Conservation (phyloP, 2,888 invertebrate species). For the Mycalesis mineus region DNA sequence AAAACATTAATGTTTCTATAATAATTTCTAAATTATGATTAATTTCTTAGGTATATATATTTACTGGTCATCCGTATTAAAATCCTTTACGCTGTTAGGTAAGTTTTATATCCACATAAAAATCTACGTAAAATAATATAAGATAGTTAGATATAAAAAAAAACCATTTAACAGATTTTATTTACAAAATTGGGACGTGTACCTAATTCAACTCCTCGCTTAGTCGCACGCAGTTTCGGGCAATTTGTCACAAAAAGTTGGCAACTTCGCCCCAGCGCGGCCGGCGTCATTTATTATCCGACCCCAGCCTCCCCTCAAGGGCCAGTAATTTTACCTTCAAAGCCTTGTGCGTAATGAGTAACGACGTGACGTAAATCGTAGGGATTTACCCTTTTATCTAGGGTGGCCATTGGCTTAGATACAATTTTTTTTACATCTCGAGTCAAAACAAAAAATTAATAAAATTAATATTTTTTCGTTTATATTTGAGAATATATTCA, state of each 20-base stretch:
- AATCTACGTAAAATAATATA: background rate
- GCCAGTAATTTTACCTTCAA: constrained; percentile 71
- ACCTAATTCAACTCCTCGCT: constrained; percentile 32
- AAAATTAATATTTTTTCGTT: too few species aligned
- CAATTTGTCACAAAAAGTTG: constrained; percentile 77
- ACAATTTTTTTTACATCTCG: too few species aligned
- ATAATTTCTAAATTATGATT: too few species aligned
- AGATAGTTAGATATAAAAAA: background rate
- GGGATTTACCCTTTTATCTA: constrained; percentile 57
- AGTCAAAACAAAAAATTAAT: too few species aligned
- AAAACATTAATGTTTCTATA: too few species aligned
- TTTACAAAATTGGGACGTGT: constrained; percentile 13
- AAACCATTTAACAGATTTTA: constrained; percentile 1
- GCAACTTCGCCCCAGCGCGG: constrained; percentile 58
- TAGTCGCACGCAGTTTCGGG: constrained; percentile 64
- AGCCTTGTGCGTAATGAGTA: constrained; percentile 73
- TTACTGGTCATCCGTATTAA: too few species aligned
- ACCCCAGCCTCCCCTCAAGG: constrained; percentile 54
- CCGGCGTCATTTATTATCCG: constrained; percentile 65
- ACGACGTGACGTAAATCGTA: constrained; percentile 66
- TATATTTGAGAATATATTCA: too few species aligned
- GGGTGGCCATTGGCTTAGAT: background rate
- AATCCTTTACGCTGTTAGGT: too few species aligned
- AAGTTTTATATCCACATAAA: background rate
- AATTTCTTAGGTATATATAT: too few species aligned